These are phyloP conservation scores for Bujurquina vittata DNA, from an alignment of 2,113 vertebrate genomes.

Conservation along the genomic window DNA sequence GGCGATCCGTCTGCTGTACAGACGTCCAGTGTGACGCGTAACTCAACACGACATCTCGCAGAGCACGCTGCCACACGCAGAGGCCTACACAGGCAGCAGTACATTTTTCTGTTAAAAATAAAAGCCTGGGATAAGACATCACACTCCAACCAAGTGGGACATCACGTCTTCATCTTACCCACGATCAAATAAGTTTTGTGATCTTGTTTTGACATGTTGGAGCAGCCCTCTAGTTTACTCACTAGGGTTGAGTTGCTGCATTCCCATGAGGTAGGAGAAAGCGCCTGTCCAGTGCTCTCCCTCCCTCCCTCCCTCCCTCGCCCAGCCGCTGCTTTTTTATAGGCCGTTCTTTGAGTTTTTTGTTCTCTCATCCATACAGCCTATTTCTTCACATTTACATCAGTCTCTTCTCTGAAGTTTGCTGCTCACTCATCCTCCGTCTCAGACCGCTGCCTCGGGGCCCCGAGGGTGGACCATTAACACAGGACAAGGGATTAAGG, in stretches of 20 bases:
- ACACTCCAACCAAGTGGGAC: slow-evolving; percentile 43
- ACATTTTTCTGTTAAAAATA: slow-evolving; percentile 28
- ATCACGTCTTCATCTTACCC: slow-evolving; percentile 27
- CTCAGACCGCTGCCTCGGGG: slow-evolving; percentile 42
- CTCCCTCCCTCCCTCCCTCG: background rate
- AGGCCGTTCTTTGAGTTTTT: slow-evolving; percentile 43
- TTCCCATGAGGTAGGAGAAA: slow-evolving; percentile 43
- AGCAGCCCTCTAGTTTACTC: slow-evolving; percentile 34
- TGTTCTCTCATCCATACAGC: slow-evolving; percentile 55
- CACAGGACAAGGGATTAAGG: slow-evolving; percentile 48
- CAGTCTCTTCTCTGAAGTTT: slow-evolving; percentile 66
- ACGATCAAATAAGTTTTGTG: slow-evolving; percentile 58
- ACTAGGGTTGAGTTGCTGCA: slow-evolving; percentile 23
- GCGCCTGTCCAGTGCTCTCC: slow-evolving; percentile 13
- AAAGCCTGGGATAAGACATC: slow-evolving; percentile 12
- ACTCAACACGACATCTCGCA: background rate
- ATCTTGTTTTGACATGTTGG: slow-evolving; percentile 50
- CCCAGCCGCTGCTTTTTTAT: slow-evolving; percentile 29
- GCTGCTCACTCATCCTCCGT: slow-evolving; percentile 58
- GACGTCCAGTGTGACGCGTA: background rate
- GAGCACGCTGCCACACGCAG: slow-evolving; percentile 9
- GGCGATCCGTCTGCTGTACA: background rate
- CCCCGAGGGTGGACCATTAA: slow-evolving; percentile 59
- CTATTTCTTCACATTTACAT: slow-evolving; percentile 76
- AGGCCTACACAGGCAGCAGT: background rate